Base-by-base conservation (phyloP, 1,140 invertebrate species). In the Leguminivora glycinivorella region DNA sequence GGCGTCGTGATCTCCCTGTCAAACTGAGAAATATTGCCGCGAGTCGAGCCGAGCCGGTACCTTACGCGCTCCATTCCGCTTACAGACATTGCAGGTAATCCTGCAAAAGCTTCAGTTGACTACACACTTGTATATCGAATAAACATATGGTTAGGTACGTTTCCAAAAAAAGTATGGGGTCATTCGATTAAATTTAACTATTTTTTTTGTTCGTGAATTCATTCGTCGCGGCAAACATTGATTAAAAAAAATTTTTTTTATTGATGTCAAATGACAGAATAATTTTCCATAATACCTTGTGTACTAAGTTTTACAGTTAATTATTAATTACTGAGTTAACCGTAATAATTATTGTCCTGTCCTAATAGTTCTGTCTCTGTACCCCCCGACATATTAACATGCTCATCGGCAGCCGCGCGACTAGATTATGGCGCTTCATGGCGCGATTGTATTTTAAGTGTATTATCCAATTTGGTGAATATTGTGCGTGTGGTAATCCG, bases 381-480 rank as follows among this genome's bases (percentile, higher is more conserved):
- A n/a, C 88, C 81, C 80, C 81, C 83, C 83, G 84, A 89, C 87
- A 90, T 89, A 91, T 91, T 91, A 91, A 88, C 89, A 89, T 90
- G 89, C 85, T 87, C 89, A 90, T 91, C 87, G 88, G 87, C 87
- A 85, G 83, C 82, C 82, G 83, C 87, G 80, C 84, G 85, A 87
- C 83, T 89, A 85, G 89, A 89, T 89, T 91, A 91, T 82, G 81
- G 80, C 77, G 83, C 86, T 89, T 88, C 83, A 87, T 87, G 79
- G 83, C 83, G 83, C 88, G 84, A 91, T 91, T 91, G 89, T 91
- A 88, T 91, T 90, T 91, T 89, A 90, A 90, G 87, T 90, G 86
- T 90, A 91, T 91, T 91, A 91, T 89, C 88, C 87, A 91, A 91
- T 91, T 90, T 89, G 80, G 82, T 84, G 79, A 83, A 88, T 87